These are phyloP conservation scores for Cosmopolites sordidus DNA, from an alignment of 2,888 invertebrate genomes.

Conservation along the genomic window DNA sequence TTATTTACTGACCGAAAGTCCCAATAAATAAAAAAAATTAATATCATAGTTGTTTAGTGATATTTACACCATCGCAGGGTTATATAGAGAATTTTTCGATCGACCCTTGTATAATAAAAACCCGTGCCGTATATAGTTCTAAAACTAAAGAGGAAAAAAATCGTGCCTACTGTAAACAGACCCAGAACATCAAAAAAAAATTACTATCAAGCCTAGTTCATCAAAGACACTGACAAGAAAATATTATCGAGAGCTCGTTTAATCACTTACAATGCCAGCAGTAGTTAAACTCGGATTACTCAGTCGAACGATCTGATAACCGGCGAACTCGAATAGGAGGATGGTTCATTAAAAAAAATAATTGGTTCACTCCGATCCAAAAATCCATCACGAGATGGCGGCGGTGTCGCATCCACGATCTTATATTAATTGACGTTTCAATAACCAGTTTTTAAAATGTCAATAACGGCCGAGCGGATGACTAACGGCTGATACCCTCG, in stretches of 20 bases:
- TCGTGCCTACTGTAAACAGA: no score
- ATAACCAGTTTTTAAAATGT: conserved; percentile 44
- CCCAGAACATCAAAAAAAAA: no score
- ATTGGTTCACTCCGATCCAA: conserved; percentile 26
- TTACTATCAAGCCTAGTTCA: no score
- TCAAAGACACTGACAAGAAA: conserved; percentile 19
- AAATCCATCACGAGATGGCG: conserved; percentile 33
- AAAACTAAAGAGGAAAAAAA: no score
- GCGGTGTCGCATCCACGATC: conserved; percentile 22
- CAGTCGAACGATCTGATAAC: conserved; percentile 31
- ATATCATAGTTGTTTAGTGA: no score
- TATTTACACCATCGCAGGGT: no score
- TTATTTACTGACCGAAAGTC: no score
- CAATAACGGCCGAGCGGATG: conserved; percentile 35
- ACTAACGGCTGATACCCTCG: conserved; percentile 23
- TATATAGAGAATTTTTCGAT: no score
- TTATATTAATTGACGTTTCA: conserved; percentile 43
- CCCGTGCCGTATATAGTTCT: no score
- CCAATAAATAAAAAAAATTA: no score
- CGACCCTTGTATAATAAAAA: no score
- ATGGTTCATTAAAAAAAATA: conserved; percentile 27
- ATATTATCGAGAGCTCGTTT: conserved; percentile 24
- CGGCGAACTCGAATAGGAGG: conserved; percentile 9
- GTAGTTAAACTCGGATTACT: conserved; percentile 30
- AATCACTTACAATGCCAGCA: conserved; percentile 24